Base-by-base conservation (phyloP, 2,113 vertebrate species). In the Vimba vimba region DNA sequence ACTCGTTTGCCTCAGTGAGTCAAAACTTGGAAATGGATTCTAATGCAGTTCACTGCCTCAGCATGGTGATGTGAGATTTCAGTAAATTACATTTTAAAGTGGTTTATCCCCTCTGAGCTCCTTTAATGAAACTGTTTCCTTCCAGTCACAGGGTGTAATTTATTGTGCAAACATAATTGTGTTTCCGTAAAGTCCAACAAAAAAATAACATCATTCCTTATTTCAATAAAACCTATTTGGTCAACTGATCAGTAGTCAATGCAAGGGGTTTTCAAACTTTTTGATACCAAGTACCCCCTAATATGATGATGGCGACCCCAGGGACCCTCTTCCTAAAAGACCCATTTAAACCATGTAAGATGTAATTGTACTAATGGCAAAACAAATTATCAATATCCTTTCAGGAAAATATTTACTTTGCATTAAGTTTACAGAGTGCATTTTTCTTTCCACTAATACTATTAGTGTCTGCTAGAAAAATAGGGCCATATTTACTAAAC, bases 21-120 rank as follows among this genome's bases (percentile, higher is more conserved):
- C 81, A 59, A 73, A 57, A 69, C 81, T 55, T 73, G 19, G 79
- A 82, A 69, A 83, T 83, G 59, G 64, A 83, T 71, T 73, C 47
- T 57, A 66, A 59, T 83, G 79, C 79, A 82, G 79, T 82, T 82
- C 79, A 82, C 9, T 82, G 79, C 79, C 43, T 82, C 39, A 8
- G 27, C 43, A 13, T 30, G 45, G 25, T 12, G 25, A n/a, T 10
- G 45, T 68, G 79, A 82, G 62, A 33, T 36, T 64, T 13, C 39
- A 50, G 79, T 68, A 82, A 82, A 82, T 82, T 68, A 68, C 62
- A 82, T 12, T 82, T 82, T 82, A 82, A 82, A 82, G 25, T 21
- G 21, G 27, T 52, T 68, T 82, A 82, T 82, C 19, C 79, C 79
- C 79, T 33, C 60, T 30, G 62, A 82, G 79, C 62, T 77, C 8